Evolutionary conservation across 2,113 vertebrate species (phyloP).

Genomic region (Rousettus leschenaultii): DNA sequence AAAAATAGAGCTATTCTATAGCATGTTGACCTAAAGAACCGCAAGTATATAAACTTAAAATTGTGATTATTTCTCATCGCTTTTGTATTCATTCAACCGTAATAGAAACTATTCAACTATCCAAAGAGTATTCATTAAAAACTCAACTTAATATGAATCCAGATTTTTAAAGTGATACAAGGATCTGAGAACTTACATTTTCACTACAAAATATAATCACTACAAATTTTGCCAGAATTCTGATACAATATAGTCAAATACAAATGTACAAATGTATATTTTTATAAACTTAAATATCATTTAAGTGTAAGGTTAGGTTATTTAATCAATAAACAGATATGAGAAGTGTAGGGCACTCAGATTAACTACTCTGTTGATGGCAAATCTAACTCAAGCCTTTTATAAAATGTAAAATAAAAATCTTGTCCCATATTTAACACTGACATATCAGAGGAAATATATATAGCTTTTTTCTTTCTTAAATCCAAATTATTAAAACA

Average conservation of each 20-base stretch:
- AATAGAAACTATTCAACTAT: background rate
- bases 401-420: background rate
- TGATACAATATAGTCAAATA: background rate
- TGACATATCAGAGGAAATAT: background rate
- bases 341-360: background rate
- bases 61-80: background rate
- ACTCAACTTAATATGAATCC: background rate
- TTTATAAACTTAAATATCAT: background rate
- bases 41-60: background rate
- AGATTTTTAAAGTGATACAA: background rate
- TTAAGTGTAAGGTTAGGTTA: background rate
- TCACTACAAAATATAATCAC: background rate
- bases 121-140: background rate
- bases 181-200: background rate
- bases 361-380: background rate
- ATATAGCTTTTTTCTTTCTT: background rate
- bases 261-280: background rate
- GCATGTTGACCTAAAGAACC: background rate
- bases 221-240: background rate
- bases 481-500: background rate
- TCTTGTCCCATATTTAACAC: background rate
- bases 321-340: background rate
- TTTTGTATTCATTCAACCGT: background rate
- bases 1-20: background rate
- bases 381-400: background rate